These are phyloP conservation scores for Drosophila melanosoma DNA, from an alignment of 2,888 invertebrate genomes.

Conservation along the genomic window DNA sequence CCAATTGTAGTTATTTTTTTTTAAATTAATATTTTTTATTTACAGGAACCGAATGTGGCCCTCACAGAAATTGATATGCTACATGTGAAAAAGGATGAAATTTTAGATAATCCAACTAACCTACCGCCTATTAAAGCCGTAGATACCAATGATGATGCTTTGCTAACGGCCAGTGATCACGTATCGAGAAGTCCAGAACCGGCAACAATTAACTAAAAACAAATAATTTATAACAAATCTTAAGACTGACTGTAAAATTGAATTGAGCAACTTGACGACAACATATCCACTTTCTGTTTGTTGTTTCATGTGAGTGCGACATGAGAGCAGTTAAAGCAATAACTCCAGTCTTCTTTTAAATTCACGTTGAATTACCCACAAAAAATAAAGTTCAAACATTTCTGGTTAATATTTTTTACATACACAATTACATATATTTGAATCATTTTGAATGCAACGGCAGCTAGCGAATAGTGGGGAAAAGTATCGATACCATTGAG, in stretches of 20 bases:
- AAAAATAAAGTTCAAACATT: slow-evolving; percentile 42
- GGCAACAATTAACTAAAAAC: slow-evolving; percentile 16
- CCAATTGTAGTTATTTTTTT: background rate
- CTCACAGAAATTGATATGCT: slow-evolving; percentile 83
- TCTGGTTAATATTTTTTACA: slow-evolving; percentile 45
- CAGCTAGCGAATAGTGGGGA: background rate
- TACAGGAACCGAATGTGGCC: slow-evolving; percentile 81
- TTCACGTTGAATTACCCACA: slow-evolving; percentile 32
- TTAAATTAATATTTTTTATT: background rate
- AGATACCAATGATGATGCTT: slow-evolving; percentile 29
- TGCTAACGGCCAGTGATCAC: slow-evolving; percentile 13
- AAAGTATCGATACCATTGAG: slow-evolving; percentile 1
- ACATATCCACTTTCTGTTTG: slow-evolving; percentile 36
- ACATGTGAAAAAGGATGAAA: slow-evolving; percentile 80
- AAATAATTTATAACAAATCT: background rate
- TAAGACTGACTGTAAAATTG: slow-evolving; percentile 50
- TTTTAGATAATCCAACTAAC: slow-evolving; percentile 58
- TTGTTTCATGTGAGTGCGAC: slow-evolving; percentile 42
- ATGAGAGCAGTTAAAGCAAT: slow-evolving; percentile 23
- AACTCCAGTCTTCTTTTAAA: slow-evolving; percentile 37
- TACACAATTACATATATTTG: slow-evolving; percentile 6
- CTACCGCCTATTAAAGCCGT: slow-evolving; percentile 34
- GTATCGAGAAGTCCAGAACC: slow-evolving; percentile 33
- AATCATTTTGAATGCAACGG: background rate
- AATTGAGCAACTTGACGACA: slow-evolving; percentile 28